A percentile compares a stretch with the other conserved stretches of the same genome.
Conservation (phyloP, 2,113 vertebrate species). For the Notarius lentiginosus region DNA sequence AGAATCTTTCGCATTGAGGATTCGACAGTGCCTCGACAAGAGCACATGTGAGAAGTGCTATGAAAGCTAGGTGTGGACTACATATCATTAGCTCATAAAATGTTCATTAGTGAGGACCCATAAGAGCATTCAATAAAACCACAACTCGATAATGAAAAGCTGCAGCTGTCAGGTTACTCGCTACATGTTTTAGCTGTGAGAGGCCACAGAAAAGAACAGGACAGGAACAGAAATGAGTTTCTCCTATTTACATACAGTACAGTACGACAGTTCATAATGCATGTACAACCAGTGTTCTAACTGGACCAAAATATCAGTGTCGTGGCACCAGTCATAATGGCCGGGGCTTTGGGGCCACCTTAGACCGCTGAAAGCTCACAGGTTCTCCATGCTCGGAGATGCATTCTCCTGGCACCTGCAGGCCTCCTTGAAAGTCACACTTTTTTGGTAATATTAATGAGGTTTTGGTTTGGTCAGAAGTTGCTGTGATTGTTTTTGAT, state of each 20-base stretch:
- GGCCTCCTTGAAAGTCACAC: no score
- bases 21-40: neutral
- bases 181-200: neutral
- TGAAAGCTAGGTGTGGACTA: neutral
- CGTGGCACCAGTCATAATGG: no score
- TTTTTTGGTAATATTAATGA: no score
- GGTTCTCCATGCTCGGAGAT: no score
- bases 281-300: slow-evolving; percentile 11
- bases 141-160: neutral
- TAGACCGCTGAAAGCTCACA: no score
- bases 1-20: slow-evolving; percentile 4
- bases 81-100: slow-evolving; percentile 3
- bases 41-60: neutral
- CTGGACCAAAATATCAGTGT: no score
- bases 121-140: neutral
- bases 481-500: no score
- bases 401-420: no score
- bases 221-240: slow-evolving; percentile 31
- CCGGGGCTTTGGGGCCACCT: no score
- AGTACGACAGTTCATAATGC: slow-evolving; percentile 62
- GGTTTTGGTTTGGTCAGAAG: no score
- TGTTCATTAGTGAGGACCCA: neutral
- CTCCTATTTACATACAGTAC: slow-evolving; percentile 69
- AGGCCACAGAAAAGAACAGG: neutral
- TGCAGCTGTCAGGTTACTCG: neutral